Conservation (phyloP, 2,113 vertebrate genomes). For the Calyptomena viridis region DNA sequence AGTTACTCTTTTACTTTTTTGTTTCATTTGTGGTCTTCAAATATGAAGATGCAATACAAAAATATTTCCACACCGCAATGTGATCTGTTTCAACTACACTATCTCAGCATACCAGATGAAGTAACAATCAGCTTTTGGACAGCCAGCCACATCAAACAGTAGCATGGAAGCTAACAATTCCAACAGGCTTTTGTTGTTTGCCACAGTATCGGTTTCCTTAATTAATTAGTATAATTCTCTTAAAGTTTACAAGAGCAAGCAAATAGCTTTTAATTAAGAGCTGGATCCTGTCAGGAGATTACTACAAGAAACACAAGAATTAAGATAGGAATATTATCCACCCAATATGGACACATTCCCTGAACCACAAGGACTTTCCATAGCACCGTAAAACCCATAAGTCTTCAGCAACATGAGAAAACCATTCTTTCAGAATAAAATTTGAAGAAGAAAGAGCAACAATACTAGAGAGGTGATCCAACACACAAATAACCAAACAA, state of each 20-base stretch:
- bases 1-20: conserved; percentile 66
- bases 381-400: neutral
- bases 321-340: neutral
- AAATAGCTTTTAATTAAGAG: neutral
- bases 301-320: neutral
- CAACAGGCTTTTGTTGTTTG: conserved; percentile 8
- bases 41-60: conserved; percentile 58
- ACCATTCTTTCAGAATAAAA: neutral
- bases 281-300: neutral
- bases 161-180: conserved; percentile 42
- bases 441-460: neutral
- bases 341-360: neutral
- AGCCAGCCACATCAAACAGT: conserved; percentile 49
- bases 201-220: neutral
- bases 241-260: neutral
- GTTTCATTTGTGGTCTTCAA: conserved; percentile 66
- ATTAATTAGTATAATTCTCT: conserved; percentile 11
- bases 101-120: conserved; percentile 65
- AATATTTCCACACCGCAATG: conserved; percentile 34
- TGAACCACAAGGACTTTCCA: neutral
- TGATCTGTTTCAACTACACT: conserved; percentile 61
- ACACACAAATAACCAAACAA: neutral
- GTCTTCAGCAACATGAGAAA: neutral
- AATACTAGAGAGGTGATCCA: neutral
- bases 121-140: conserved; percentile 60